Evolutionary conservation across 1,140 invertebrate species (phyloP), one percentile per base, ranked within the genome.

Genomic region (Prorops nasuta): DNA sequence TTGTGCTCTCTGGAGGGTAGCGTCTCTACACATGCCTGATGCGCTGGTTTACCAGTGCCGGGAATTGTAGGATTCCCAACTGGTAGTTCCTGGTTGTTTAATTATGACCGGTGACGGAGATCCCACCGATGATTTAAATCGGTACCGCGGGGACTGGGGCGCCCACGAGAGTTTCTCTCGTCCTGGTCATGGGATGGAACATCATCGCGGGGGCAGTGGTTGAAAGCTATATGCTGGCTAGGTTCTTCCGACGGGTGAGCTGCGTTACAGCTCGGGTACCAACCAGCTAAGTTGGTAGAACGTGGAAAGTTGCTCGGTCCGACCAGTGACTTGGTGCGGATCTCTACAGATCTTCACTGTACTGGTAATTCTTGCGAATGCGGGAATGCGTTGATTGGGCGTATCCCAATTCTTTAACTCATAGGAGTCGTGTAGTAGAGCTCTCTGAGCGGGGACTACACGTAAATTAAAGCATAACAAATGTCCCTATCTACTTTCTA

Each of bases 221-320:
- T 47, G 12, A 6, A 31, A 20, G 24, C 19, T 20, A 32, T 3
- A 1, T 17, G 17, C 24, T 15, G 36, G 35, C 15, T 19, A 40
- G 22, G 15, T 14, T n/a, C 12, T 12, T 6, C n/a, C 36, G 45
- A 47, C 45, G 24, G 24, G 45, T 47, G 45, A 39, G 45, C 20
- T 47, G 45, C 36, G 31, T 34, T 18, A 31, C 45, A 47, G 20
- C 45, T 39, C 35, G 45, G 36, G 44, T 1, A 36, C 15, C 32
- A 18, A n/a, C 44, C 44, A 21, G 44, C 44, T 7, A 3, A 36
- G 32, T 19, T 18, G 32, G 32, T 46, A 37, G 44, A 32, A 35
- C 22, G 37, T 39, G 35, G 24, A 31, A 17, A 22, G 24, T 34
- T 22, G 19, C 45, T 28, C 16, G 32, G 17, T 34, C 34, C n/a